Conservation (phyloP, 1,140 invertebrate species). For the Neoseiulus cucumeris region DNA sequence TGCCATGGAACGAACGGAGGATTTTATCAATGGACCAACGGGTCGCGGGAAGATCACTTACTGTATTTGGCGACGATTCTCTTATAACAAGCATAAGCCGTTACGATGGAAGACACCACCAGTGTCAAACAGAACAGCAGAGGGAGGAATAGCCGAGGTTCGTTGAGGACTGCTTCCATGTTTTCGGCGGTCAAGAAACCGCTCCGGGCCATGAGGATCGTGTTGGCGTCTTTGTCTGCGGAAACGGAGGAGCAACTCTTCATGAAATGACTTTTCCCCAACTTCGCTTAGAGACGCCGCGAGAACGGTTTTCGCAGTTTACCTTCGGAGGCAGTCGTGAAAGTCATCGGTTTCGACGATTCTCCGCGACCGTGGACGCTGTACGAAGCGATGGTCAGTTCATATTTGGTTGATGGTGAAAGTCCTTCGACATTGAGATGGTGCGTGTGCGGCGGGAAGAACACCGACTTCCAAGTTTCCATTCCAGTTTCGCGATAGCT, state of each 20-base stretch:
- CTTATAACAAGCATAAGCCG: slow-evolving; percentile 5
- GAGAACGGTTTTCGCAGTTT: too few species aligned
- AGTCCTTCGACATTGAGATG: neutral
- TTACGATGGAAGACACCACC: neutral
- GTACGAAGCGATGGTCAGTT: neutral
- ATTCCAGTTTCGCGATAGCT: neutral
- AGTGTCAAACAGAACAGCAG: slow-evolving; percentile 1
- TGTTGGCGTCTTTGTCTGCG: neutral
- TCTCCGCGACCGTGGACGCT: neutral
- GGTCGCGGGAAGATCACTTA: neutral
- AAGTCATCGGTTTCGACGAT: neutral
- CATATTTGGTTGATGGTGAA: neutral
- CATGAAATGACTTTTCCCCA: too few species aligned
- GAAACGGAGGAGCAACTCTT: neutral
- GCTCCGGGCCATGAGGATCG: neutral
- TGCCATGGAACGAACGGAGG: too few species aligned
- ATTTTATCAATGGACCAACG: too few species aligned
- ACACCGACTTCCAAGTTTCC: neutral
- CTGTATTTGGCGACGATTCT: slow-evolving; percentile 1
- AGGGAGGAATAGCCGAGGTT: neutral
- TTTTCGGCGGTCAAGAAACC: slow-evolving; percentile 1
- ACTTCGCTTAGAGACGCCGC: too few species aligned
- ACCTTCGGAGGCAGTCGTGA: neutral
- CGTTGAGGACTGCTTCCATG: neutral
- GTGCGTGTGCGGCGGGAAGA: neutral